phyloP scores from a whole-genome alignment of 2,888 invertebrate genomes.

The Odontocerum albicorne region DNA sequence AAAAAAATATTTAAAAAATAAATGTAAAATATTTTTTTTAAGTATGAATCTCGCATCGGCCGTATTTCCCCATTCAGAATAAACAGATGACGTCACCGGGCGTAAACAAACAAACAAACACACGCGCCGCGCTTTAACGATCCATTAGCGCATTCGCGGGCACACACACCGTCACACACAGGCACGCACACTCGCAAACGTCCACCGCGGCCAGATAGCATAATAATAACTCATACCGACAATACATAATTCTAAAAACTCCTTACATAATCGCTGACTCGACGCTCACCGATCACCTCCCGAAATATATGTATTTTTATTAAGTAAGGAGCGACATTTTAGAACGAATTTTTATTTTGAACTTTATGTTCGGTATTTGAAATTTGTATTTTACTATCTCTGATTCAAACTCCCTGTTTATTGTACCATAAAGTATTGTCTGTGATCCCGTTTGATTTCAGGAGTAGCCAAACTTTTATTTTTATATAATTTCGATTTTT shows the following conservation, averaged over 20 bases:
- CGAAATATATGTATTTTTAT: neutral
- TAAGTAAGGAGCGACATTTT: no score
- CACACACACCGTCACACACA: conserved; percentile 4
- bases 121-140: conserved; percentile 48
- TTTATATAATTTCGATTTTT: no score
- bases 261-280: conserved; percentile 2
- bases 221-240: neutral
- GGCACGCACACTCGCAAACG: neutral
- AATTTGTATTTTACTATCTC: no score
- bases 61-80: conserved; percentile 44
- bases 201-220: conserved; percentile 1
- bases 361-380: no score
- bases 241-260: conserved; percentile 9
- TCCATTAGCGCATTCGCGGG: conserved; percentile 46
- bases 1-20: no score
- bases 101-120: conserved; percentile 64
- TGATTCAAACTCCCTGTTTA: no score
- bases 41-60: no score
- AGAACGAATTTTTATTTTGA: no score
- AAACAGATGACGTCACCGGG: conserved; percentile 61
- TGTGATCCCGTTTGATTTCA: no score
- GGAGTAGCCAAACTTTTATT: no score
- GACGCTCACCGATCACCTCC: neutral
- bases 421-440: no score
- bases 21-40: no score